phyloP scores from a whole-genome alignment of 2,888 invertebrate species.

The Phragmatobia fuliginosa region DNA sequence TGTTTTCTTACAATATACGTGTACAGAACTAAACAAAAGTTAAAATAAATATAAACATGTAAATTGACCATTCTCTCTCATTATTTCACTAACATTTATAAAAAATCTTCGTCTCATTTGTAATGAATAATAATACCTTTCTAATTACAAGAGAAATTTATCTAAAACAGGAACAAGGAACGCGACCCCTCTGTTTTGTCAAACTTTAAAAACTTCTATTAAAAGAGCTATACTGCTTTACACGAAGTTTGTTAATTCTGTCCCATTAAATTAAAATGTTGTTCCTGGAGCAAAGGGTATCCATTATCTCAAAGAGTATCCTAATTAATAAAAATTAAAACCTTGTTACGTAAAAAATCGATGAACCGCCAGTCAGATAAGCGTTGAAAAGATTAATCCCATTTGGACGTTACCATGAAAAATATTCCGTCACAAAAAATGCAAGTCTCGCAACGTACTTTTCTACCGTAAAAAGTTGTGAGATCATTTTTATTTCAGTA shows the following conservation, averaged over 20 bases:
- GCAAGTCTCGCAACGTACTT: not conserved
- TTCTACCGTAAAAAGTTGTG: not conserved
- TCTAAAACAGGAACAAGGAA: slow-evolving; percentile 16
- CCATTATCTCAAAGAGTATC: slow-evolving; percentile 5
- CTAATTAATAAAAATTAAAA: slow-evolving; percentile 3
- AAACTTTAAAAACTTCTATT: slow-evolving; percentile 26
- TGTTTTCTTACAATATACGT: not conserved
- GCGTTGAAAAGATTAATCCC: not conserved
- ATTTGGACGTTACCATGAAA: not conserved
- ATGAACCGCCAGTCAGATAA: not conserved
- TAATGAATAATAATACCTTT: slow-evolving; percentile 45
- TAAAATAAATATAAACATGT: not conserved
- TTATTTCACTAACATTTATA: not conserved
- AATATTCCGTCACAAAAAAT: not conserved
- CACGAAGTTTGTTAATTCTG: not conserved
- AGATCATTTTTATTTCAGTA: not conserved
- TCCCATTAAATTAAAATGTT: slow-evolving; percentile 7
- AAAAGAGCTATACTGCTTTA: not conserved
- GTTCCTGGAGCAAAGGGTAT: slow-evolving; percentile 1
- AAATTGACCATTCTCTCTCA: too few species aligned
- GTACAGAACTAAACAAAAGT: not conserved
- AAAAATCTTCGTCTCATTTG: slow-evolving; percentile 35
- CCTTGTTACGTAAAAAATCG: not conserved
- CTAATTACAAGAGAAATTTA: slow-evolving; percentile 33
- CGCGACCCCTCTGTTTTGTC: slow-evolving; percentile 31